Evolutionary conservation across 2,888 invertebrate genomes (phyloP), one percentile per base, ranked within the genome.

Genomic region (Amphiduros pacificus): DNA sequence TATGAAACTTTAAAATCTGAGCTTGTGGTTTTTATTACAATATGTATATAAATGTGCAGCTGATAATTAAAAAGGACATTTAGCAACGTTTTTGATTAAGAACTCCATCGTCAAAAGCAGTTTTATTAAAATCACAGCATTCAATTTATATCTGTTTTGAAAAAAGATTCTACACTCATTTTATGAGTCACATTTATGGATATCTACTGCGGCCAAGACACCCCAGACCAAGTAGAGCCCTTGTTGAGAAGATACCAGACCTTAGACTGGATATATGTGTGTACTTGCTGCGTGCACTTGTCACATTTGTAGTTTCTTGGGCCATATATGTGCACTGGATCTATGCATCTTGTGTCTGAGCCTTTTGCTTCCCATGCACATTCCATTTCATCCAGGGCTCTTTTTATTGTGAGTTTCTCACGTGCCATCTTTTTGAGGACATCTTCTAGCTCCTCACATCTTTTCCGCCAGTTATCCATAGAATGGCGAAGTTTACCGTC

Each of bases 181-280:
- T n/a, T n/a, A n/a, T n/a, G n/a, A n/a, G n/a, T n/a, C n/a, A n/a
- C n/a, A n/a, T n/a, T n/a, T n/a, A n/a, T n/a, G n/a, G n/a, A n/a
- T n/a, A n/a, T n/a, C n/a, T n/a, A 58, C 31, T 58, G 58, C 20
- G 58, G 58, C 58, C 58, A 58, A 11, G 14, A 32, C 9, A 58
- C 32, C n/a, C 58, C 58, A 17, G 58, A 58, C 4, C 28, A 31
- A 4, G 49, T 58, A 20, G 31, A n/a, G 17, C 50, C 58, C 27
- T 28, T 50, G 50, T 58, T 50, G 50, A 58, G 58, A n/a, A 58
- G 32, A 32, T 32, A 51, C 50, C 50, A 32, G 14, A 58, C 26
- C 28, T 58, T 58, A 14, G 58, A 28, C n/a, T 58, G 49, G 24
- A 58, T 32, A 22, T 26, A 58, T 20, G 31, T 58, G 29, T 31